phyloP scores from a whole-genome alignment of 2,797 vertebrate species.

The Ispidina lecontei region DNA sequence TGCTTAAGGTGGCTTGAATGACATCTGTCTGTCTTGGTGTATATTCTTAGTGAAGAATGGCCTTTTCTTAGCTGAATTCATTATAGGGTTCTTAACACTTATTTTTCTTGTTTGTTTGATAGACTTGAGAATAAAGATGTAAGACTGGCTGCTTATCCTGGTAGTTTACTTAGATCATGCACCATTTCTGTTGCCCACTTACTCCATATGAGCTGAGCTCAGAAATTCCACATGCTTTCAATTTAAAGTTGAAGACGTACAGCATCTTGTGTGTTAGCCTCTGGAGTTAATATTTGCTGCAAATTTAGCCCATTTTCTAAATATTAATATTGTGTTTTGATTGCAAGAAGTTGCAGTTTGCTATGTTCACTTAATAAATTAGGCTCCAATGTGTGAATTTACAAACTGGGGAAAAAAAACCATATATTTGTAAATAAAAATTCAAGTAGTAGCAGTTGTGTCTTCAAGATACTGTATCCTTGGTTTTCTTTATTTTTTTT shows the following conservation, averaged over 20 bases:
- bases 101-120: background rate
- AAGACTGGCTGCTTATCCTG: background rate
- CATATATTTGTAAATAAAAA: slow-evolving; percentile 4
- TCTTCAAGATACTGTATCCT: background rate
- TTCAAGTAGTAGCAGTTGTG: background rate
- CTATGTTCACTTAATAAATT: background rate
- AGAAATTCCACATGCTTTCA: background rate
- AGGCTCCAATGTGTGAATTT: background rate
- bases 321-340: background rate
- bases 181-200: background rate
- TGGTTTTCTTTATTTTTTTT: background rate
- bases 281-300: background rate
- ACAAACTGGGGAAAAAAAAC: background rate
- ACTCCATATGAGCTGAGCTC: background rate
- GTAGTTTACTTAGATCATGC: background rate
- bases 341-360: background rate
- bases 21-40: background rate
- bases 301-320: background rate
- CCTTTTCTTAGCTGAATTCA: background rate
- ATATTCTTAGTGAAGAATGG: background rate
- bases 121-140: slow-evolving; percentile 27
- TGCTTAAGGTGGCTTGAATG: background rate
- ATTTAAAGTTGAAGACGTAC: background rate
- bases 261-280: background rate
- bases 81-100: background rate